A percentile compares a stretch with the other conserved stretches of the same genome.
Evolutionary conservation across 2,113 vertebrate species (phyloP).

Genomic region (Tragelaphus strepsiceros): DNA sequence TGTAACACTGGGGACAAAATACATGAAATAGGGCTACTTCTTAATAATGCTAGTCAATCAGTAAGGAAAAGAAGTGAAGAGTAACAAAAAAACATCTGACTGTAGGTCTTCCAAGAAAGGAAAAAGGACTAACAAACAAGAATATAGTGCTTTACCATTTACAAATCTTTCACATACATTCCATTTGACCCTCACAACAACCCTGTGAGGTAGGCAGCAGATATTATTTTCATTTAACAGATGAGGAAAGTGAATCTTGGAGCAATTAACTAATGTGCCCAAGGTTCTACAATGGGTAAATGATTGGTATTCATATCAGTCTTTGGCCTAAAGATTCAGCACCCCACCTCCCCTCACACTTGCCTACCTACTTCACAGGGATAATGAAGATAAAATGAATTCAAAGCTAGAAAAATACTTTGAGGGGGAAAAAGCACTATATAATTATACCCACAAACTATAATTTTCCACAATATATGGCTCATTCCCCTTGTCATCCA

Average conservation of each 20-base stretch:
- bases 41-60: constrained; percentile 21
- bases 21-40: neutral
- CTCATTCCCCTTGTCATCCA: constrained; percentile 37
- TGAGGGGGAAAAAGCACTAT: constrained; percentile 33
- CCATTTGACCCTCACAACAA: constrained; percentile 73
- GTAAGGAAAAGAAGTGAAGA: constrained; percentile 13
- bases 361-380: constrained; percentile 67
- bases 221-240: constrained; percentile 41
- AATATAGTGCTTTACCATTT: constrained; percentile 65
- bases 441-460: constrained; percentile 37
- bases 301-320: constrained; percentile 33
- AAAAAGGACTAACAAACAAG: constrained; percentile 59
- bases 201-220: constrained; percentile 74
- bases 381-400: constrained; percentile 67
- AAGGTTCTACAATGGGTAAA: constrained; percentile 23
- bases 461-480: constrained; percentile 35
- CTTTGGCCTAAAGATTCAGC: constrained; percentile 66
- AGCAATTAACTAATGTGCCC: constrained; percentile 21
- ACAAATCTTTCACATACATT: constrained; percentile 65
- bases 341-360: constrained; percentile 37
- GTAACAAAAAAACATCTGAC: constrained; percentile 33
- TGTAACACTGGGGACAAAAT: neutral
- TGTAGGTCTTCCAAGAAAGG: constrained; percentile 21
- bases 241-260: constrained; percentile 34
- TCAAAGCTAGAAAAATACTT: constrained; percentile 63